A percentile compares a stretch with the other conserved stretches of the same genome.
phyloP scores from a whole-genome alignment of 2,888 invertebrate genomes.

The Drosophila picticornis region DNA sequence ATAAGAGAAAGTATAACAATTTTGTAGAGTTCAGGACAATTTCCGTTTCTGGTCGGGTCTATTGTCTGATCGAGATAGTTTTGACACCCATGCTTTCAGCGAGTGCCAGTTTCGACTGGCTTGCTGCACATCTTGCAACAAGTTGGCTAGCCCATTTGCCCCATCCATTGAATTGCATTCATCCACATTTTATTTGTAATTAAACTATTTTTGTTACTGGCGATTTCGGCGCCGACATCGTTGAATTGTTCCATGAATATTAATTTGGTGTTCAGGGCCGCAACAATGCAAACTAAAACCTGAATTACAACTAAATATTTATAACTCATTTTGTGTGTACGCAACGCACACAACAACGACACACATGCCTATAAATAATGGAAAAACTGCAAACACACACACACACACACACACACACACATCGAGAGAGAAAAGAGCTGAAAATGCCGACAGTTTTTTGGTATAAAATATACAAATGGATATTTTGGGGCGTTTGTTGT shows the following conservation, averaged over 20 bases:
- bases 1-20: too few species aligned
- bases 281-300: slow-evolving; percentile 73
- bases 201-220: slow-evolving; percentile 16
- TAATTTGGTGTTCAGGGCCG: slow-evolving; percentile 68
- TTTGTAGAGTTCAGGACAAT: background rate
- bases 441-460: slow-evolving; percentile 51
- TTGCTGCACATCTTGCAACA: background rate
- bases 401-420: slow-evolving; percentile 14
- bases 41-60: background rate
- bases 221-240: slow-evolving; percentile 11
- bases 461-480: slow-evolving; percentile 57
- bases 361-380: slow-evolving; percentile 40
- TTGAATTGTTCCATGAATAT: slow-evolving; percentile 70
- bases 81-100: background rate
- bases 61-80: background rate
- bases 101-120: background rate
- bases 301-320: slow-evolving; percentile 81
- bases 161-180: slow-evolving; percentile 11
- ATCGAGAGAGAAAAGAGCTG: background rate
- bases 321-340: slow-evolving; percentile 74
- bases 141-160: background rate
- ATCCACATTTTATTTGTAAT: slow-evolving; percentile 34
- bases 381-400: slow-evolving; percentile 38
- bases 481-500: slow-evolving; percentile 48
- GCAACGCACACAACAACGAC: slow-evolving; percentile 23